These are phyloP conservation scores for Octopus bimaculoides DNA, from an alignment of 1,140 invertebrate species.

Conservation along the genomic window DNA sequence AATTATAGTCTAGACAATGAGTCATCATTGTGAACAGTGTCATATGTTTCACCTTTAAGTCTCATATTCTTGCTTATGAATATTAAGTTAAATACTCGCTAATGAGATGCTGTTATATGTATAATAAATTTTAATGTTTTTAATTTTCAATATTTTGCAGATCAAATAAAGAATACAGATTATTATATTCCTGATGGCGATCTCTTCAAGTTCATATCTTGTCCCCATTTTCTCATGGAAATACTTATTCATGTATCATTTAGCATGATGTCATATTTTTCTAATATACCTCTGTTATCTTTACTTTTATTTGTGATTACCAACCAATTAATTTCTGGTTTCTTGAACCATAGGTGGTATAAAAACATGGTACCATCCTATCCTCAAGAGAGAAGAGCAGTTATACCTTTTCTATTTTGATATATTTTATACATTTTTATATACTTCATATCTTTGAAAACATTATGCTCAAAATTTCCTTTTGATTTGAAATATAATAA, in stretches of 20 bases:
- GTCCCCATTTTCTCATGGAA: constrained; percentile 79
- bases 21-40: no score
- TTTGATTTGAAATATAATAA: no score
- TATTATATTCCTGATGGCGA: constrained; percentile 75
- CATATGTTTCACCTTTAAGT: no score
- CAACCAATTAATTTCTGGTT: constrained; percentile 78
- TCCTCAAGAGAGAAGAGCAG: constrained; percentile 69
- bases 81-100: no score
- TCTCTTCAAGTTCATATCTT: constrained; percentile 75
- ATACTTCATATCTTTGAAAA: no score
- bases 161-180: constrained; percentile 65
- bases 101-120: no score
- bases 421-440: no score
- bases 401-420: constrained; percentile 61
- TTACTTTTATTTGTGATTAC: constrained; percentile 72
- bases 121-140: no score
- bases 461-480: no score
- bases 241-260: constrained; percentile 75
- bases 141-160: constrained; percentile 25
- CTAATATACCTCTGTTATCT: constrained; percentile 64
- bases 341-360: constrained; percentile 80
- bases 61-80: no score
- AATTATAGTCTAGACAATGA: no score
- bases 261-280: constrained; percentile 65
- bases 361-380: constrained; percentile 74